These are phyloP conservation scores for Drosophila insularis DNA, from an alignment of 1,140 invertebrate genomes.

Conservation along the genomic window DNA sequence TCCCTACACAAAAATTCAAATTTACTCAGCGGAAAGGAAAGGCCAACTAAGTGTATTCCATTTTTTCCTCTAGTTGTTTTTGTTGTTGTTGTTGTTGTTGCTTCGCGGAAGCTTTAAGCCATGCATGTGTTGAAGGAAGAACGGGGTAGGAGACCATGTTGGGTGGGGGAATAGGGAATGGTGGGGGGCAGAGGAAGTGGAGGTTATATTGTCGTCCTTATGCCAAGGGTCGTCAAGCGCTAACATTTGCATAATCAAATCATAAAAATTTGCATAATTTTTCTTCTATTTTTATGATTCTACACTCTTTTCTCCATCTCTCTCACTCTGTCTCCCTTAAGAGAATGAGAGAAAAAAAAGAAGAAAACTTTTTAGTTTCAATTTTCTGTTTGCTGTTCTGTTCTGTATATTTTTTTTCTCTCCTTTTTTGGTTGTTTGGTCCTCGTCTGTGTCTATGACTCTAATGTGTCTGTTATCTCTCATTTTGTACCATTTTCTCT, in stretches of 20 bases:
- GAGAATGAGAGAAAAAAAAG: slow-evolving; percentile 12
- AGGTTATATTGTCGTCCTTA: slow-evolving; percentile 76
- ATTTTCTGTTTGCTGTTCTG: slow-evolving; percentile 29
- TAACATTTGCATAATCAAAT: slow-evolving; percentile 82
- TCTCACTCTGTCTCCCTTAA: not conserved
- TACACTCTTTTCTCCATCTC: slow-evolving; percentile 47
- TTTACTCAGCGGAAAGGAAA: slow-evolving; percentile 42
- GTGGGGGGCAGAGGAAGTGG: not conserved
- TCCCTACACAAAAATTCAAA: slow-evolving; percentile 66
- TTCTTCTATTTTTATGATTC: slow-evolving; percentile 73
- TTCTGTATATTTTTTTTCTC: slow-evolving; percentile 21
- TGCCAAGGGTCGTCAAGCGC: slow-evolving; percentile 82
- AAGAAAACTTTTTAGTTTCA: slow-evolving; percentile 54
- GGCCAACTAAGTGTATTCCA: slow-evolving; percentile 68
- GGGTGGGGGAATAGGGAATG: not conserved
- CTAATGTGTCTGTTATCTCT: slow-evolving; percentile 67
- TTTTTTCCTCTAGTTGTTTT: slow-evolving; percentile 20
- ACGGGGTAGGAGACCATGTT: slow-evolving; percentile 5
- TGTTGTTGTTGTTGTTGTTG: slow-evolving; percentile 1
- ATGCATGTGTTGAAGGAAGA: slow-evolving; percentile 43
- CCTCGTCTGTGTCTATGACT: slow-evolving; percentile 50
- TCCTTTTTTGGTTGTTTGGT: slow-evolving; percentile 20
- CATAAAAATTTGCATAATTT: slow-evolving; percentile 82
- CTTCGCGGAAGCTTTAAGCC: slow-evolving; percentile 55
- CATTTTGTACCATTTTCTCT: not conserved